Percentiles rank a stretch among this genome's conserved stretches.
Evolutionary conservation across 2,113 vertebrate genomes (phyloP).

Genomic region (Glareola pratincola): DNA sequence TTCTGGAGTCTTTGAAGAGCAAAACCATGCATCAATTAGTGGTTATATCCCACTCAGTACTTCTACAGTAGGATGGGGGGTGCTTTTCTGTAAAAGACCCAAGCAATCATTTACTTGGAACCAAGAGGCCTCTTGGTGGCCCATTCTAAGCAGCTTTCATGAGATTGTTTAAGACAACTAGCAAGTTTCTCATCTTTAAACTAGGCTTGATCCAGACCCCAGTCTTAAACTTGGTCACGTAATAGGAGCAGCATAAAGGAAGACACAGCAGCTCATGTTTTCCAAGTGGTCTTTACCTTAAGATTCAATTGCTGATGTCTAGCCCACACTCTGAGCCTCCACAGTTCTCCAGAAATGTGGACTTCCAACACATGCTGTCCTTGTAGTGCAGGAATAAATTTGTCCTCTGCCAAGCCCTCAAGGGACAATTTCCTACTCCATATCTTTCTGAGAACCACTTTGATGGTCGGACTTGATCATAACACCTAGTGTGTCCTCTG

Average conservation of each 20-base stretch:
- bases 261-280: background rate
- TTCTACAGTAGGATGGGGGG: background rate
- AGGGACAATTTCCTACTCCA: background rate
- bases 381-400: background rate
- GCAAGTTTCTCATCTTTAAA: background rate
- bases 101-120: background rate
- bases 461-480: background rate
- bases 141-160: background rate
- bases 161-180: background rate
- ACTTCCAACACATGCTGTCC: background rate
- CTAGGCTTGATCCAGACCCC: background rate
- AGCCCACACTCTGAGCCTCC: background rate
- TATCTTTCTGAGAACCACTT: background rate
- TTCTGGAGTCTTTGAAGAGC: background rate
- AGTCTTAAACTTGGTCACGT: background rate
- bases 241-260: background rate
- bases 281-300: background rate
- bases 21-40: background rate
- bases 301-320: background rate
- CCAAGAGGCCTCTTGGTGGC: background rate
- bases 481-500: background rate
- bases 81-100: background rate
- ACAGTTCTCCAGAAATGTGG: background rate
- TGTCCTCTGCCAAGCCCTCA: background rate
- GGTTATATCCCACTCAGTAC: background rate